Conservation (phyloP, 2,888 invertebrate genomes). For the Drosophila aldrichi region DNA sequence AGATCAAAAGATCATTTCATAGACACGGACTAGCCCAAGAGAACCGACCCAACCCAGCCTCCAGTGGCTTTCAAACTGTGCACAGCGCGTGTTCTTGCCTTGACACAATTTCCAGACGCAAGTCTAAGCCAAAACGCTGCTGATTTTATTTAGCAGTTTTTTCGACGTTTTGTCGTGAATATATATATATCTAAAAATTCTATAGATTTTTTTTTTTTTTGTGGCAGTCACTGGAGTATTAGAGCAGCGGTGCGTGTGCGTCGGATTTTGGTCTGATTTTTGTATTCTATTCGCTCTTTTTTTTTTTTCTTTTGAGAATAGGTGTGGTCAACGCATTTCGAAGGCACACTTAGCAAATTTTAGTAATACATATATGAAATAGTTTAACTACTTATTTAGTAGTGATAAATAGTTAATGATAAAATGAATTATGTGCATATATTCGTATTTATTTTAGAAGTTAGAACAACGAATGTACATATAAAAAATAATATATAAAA, state of each 20-base stretch:
- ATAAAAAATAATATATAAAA: too few relatives aligned
- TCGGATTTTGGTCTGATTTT: slow-evolving; percentile 23
- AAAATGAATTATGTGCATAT: too few relatives aligned
- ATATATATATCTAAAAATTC: slow-evolving; percentile 51
- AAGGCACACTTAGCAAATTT: slow-evolving; percentile 1
- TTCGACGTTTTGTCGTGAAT: slow-evolving; percentile 46
- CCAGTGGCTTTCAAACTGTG: slow-evolving; percentile 72
- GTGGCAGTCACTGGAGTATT: slow-evolving; percentile 40
- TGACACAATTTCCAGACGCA: slow-evolving; percentile 54
- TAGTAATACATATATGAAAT: slow-evolving; percentile 1
- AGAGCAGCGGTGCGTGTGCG: slow-evolving; percentile 29
- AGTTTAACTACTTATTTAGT: background rate
- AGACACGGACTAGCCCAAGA: slow-evolving; percentile 36
- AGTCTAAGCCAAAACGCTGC: slow-evolving; percentile 50
- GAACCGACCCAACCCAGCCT: slow-evolving; percentile 43
- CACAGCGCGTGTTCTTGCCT: slow-evolving; percentile 70
- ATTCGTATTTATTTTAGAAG: too few relatives aligned
- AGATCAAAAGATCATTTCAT: slow-evolving; percentile 61
- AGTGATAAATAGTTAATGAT: background rate
- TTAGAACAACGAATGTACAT: too few relatives aligned
- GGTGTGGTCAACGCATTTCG: slow-evolving; percentile 37
- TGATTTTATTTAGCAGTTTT: slow-evolving; percentile 37
- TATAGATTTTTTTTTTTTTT: slow-evolving; percentile 47
- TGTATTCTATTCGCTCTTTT: slow-evolving; percentile 3
- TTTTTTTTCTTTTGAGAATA: slow-evolving; percentile 16